Conservation (phyloP, 2,888 invertebrate genomes). For the Drosophila peninsularis region DNA sequence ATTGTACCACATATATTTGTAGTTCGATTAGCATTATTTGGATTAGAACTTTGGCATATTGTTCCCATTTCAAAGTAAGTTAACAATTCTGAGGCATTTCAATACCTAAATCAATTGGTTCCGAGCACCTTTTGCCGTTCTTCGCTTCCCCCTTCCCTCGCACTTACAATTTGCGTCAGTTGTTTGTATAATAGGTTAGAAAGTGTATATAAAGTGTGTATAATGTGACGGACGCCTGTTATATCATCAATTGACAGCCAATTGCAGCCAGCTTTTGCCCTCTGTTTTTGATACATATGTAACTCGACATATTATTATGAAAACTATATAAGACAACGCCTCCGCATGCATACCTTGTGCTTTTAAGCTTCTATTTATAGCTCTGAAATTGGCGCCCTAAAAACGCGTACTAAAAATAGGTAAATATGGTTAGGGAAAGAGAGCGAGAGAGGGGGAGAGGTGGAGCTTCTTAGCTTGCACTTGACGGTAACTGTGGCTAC, state of each 20-base stretch:
- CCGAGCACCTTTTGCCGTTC: neutral
- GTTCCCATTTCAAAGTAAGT: neutral
- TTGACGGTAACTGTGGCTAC: constrained; percentile 63
- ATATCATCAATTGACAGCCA: constrained; percentile 68
- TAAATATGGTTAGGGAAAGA: neutral
- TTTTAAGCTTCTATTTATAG: constrained; percentile 36
- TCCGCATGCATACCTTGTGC: constrained; percentile 19
- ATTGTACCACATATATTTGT: neutral
- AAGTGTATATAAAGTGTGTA: constrained; percentile 1
- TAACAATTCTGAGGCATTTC: neutral
- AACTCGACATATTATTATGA: constrained; percentile 40
- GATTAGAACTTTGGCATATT: neutral
- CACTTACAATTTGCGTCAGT: constrained; percentile 59
- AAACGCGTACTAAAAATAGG: constrained; percentile 65
- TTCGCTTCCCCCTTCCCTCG: neutral
- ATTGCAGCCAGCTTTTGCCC: constrained; percentile 8
- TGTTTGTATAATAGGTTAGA: constrained; percentile 47
- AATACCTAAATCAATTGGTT: constrained; percentile 11
- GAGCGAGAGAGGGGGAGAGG: neutral
- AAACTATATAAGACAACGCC: constrained; percentile 22
- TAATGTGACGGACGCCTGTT: constrained; percentile 27
- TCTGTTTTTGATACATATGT: constrained; percentile 27
- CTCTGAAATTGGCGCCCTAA: constrained; percentile 57
- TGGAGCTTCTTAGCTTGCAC: constrained; percentile 60
- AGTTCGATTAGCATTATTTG: neutral